phyloP scores from a whole-genome alignment of 30 jellyfish, hydroid and myxozoan species.

The Pelagia noctiluca region DNA sequence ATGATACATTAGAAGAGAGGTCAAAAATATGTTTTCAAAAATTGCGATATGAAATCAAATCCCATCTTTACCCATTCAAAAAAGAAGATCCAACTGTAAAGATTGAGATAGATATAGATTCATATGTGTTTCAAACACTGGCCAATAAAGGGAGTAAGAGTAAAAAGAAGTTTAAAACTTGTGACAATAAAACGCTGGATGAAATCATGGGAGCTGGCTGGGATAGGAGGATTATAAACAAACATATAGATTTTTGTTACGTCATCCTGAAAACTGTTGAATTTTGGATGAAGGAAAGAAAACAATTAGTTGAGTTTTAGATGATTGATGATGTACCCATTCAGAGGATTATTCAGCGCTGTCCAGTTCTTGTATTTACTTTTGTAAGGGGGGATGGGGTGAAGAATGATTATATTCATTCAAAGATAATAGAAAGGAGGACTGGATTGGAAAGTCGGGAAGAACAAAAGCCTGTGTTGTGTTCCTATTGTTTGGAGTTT shows the following conservation, averaged over 20 bases:
- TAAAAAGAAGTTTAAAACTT: background rate
- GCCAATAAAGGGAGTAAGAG: background rate
- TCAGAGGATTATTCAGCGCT: too few species aligned
- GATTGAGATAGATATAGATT: background rate
- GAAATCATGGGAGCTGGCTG: conserved; percentile 1
- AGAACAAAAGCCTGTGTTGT: too few species aligned
- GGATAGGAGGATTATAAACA: conserved; percentile 4
- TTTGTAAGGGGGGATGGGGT: too few species aligned
- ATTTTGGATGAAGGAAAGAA: too few species aligned
- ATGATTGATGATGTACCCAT: too few species aligned
- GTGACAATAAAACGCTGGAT: background rate
- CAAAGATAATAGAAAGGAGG: too few species aligned
- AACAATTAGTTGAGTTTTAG: too few species aligned
- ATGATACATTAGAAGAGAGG: background rate
- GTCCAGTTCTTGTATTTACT: too few species aligned
- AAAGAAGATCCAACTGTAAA: background rate
- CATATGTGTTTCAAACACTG: background rate
- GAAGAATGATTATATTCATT: too few species aligned
- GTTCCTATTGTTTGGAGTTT: too few species aligned
- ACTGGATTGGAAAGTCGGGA: too few species aligned
- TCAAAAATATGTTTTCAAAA: background rate
- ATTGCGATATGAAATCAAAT: background rate
- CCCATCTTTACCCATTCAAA: background rate
- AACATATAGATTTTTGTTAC: background rate
- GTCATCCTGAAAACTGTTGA: background rate